Percentiles rank a stretch among this genome's conserved stretches.
Evolutionary conservation across 2,888 invertebrate genomes (phyloP).

Genomic region (Philereme vetulata): DNA sequence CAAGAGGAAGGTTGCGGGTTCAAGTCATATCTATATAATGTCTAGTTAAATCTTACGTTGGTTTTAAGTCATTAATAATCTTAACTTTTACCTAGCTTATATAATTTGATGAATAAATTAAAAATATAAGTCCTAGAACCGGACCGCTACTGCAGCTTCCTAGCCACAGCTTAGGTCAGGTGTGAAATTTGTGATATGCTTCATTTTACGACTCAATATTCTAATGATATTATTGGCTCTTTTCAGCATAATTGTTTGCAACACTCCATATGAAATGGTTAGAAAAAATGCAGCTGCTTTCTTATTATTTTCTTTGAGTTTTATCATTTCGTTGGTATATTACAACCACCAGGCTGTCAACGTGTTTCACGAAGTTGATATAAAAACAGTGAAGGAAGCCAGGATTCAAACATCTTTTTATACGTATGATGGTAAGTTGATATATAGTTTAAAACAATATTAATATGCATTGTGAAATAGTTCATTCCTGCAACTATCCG

Average conservation of each 20-base stretch:
- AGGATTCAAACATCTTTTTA: constrained; percentile 17
- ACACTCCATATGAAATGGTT: constrained; percentile 17
- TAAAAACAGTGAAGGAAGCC: background rate
- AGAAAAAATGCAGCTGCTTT: constrained; percentile 20
- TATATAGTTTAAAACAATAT: background rate
- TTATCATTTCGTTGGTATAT: constrained; percentile 23
- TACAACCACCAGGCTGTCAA: constrained; percentile 24
- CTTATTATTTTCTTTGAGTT: constrained; percentile 14
- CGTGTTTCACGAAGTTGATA: constrained; percentile 4
- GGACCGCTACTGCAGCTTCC: no score
- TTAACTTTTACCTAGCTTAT: no score
- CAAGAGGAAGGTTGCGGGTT: no score
- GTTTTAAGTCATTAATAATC: no score
- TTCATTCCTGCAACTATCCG: no score
- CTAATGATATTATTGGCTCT: background rate
- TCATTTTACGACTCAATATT: no score
- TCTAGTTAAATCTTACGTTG: no score
- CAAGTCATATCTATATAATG: no score
- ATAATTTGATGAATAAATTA: no score
- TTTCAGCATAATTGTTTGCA: constrained; percentile 1
- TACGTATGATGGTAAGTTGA: constrained; percentile 24
- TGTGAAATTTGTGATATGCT: no score
- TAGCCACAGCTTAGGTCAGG: no score
- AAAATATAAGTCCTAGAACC: no score
- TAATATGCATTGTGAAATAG: background rate